phyloP scores from a whole-genome alignment of 2,113 vertebrate species.

The Stomatorhinus ivindoensis region DNA sequence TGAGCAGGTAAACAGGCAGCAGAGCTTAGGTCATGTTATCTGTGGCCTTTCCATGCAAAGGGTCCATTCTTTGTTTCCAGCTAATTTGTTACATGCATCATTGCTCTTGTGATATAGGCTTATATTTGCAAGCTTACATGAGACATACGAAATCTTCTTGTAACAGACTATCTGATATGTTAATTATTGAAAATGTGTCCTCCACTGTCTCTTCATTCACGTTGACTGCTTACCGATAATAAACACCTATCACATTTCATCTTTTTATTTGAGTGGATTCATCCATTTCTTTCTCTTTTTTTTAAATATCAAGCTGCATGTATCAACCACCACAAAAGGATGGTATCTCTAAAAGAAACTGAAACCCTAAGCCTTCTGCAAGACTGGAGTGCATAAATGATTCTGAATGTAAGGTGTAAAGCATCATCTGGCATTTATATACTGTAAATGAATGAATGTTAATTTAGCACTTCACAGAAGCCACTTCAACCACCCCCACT shows the following conservation, averaged over 20 bases:
- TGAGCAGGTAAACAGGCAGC: neutral
- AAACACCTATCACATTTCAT: neutral
- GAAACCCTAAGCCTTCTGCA: neutral
- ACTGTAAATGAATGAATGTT: too few species aligned
- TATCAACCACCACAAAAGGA: neutral
- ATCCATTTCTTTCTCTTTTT: too few species aligned
- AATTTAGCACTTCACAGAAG: too few species aligned
- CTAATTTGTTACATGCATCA: neutral
- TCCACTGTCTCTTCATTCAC: neutral
- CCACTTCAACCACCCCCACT: too few species aligned
- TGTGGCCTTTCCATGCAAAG: neutral
- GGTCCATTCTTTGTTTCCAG: neutral
- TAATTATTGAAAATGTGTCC: neutral
- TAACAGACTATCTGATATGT: neutral
- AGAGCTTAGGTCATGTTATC: neutral
- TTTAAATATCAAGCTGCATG: neutral
- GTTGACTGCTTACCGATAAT: neutral
- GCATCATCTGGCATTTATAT: too few species aligned
- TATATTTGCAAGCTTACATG: neutral
- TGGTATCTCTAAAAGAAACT: neutral
- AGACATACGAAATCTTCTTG: neutral
- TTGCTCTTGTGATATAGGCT: neutral
- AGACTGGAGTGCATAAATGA: neutral
- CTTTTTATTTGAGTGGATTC: neutral
- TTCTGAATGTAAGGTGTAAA: too few species aligned